Evolutionary conservation across 2,888 invertebrate species (phyloP).

Genomic region (Caenorhabditis imperialis): DNA sequence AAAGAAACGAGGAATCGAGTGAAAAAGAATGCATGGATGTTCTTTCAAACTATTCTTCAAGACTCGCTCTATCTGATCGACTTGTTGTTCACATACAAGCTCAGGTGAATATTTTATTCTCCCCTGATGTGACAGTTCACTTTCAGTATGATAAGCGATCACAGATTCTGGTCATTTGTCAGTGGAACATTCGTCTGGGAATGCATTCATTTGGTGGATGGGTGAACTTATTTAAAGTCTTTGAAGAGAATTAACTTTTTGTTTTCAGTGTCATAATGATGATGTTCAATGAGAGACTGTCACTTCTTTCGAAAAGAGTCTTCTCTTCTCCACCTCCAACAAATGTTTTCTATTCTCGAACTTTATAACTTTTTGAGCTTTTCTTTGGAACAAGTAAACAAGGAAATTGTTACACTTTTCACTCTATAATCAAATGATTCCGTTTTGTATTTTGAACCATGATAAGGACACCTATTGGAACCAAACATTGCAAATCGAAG

Average conservation of each 20-base stretch:
- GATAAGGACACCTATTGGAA: no score
- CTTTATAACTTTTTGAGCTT: not conserved
- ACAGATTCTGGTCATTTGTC: constrained; percentile 32
- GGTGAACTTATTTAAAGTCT: no score
- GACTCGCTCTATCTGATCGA: constrained; percentile 42
- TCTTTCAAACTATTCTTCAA: constrained; percentile 39
- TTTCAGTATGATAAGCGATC: not conserved
- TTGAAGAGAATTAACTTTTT: not conserved
- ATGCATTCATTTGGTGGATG: constrained; percentile 34
- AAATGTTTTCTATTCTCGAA: not conserved
- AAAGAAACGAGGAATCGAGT: constrained; percentile 10
- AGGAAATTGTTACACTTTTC: no score
- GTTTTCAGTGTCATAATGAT: constrained; percentile 35
- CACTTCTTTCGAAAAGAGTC: constrained; percentile 15
- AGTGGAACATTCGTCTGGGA: constrained; percentile 44
- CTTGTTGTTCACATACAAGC: constrained; percentile 22
- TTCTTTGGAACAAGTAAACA: no score
- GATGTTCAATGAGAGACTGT: constrained; percentile 37
- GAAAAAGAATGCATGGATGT: constrained; percentile 19
- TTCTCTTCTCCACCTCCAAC: constrained; percentile 1
- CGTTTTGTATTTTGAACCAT: no score
- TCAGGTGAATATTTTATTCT: constrained; percentile 16
- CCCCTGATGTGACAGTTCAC: not conserved
- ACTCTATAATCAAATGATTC: no score
- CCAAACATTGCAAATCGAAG: no score